phyloP scores from a whole-genome alignment of 2,113 vertebrate species.

The Cromileptes altivelis region DNA sequence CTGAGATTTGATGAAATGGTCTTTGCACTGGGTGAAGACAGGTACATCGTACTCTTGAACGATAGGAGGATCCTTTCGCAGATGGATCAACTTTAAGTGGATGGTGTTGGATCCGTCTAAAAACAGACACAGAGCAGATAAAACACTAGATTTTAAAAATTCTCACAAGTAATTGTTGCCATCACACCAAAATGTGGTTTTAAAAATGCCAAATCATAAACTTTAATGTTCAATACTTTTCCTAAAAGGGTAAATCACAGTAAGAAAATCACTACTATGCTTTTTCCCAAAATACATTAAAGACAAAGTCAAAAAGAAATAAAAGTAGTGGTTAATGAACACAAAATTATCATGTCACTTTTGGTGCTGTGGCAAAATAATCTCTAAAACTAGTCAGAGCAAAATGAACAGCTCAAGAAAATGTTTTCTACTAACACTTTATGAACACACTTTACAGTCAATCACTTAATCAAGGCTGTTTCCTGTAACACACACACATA shows the following conservation, averaged over 20 bases:
- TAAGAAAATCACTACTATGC: background rate
- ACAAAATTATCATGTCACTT: too few relatives aligned
- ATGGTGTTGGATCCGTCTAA: conserved; percentile 98
- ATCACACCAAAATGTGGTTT: background rate
- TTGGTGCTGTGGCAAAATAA: too few relatives aligned
- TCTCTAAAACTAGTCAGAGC: background rate
- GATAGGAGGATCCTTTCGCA: conserved; percentile 90
- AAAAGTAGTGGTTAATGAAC: background rate
- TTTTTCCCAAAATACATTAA: background rate
- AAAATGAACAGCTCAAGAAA: background rate
- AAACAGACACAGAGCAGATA: background rate
- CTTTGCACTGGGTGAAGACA: conserved; percentile 95
- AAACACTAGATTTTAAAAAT: background rate
- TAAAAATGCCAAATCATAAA: background rate
- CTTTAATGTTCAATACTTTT: background rate
- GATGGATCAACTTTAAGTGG: conserved; percentile 95
- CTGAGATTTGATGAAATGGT: conserved; percentile 93
- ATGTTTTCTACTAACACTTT: background rate
- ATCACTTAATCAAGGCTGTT: background rate
- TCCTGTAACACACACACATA: too few relatives aligned
- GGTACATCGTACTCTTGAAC: conserved; percentile 97
- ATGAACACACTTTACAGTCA: background rate
- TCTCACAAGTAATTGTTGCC: background rate
- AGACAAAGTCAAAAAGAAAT: background rate
- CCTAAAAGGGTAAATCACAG: too few relatives aligned